A percentile compares a stretch with the other conserved stretches of the same genome.
phyloP scores from a whole-genome alignment of 1,140 invertebrate genomes.

The Hermetia illucens region DNA sequence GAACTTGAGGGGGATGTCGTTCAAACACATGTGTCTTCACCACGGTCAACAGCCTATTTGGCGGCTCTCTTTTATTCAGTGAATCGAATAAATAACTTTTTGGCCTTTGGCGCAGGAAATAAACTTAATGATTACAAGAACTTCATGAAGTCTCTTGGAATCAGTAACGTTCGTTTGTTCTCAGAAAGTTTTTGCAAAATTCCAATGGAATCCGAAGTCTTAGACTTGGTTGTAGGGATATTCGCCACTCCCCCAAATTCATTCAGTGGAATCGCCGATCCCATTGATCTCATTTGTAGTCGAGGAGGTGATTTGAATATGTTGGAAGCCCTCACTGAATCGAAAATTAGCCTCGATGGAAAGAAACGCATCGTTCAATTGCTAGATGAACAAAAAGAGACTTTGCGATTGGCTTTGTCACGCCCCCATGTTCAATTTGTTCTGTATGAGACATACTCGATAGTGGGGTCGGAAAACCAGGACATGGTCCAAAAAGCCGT shows the following conservation, averaged over 20 bases:
- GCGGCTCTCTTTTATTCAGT: constrained; percentile 46
- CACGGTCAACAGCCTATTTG: constrained; percentile 56
- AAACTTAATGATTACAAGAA: constrained; percentile 36
- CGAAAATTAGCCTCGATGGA: constrained; percentile 41
- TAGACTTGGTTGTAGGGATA: constrained; percentile 54
- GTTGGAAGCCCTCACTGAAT: constrained; percentile 49
- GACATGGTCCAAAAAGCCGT: constrained; percentile 44
- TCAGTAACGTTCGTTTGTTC: constrained; percentile 40
- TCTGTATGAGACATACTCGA: constrained; percentile 54
- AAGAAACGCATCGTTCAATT: constrained; percentile 40
- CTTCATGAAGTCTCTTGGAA: constrained; percentile 36
- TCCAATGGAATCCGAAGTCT: constrained; percentile 34
- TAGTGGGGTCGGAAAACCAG: constrained; percentile 46
- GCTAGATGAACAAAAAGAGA: constrained; percentile 49
- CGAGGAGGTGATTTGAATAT: constrained; percentile 50
- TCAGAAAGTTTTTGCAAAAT: constrained; percentile 43
- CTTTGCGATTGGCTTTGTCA: constrained; percentile 46
- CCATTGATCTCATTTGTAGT: constrained; percentile 54
- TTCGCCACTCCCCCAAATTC: constrained; percentile 61
- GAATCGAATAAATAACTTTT: constrained; percentile 39
- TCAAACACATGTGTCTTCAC: constrained; percentile 58
- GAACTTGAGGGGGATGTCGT: constrained; percentile 54
- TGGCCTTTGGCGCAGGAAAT: constrained; percentile 39
- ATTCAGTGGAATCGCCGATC: constrained; percentile 55
- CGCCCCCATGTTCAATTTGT: constrained; percentile 55